Evolutionary conservation across 2,888 invertebrate species (phyloP).

Genomic region (Nineta flava): DNA sequence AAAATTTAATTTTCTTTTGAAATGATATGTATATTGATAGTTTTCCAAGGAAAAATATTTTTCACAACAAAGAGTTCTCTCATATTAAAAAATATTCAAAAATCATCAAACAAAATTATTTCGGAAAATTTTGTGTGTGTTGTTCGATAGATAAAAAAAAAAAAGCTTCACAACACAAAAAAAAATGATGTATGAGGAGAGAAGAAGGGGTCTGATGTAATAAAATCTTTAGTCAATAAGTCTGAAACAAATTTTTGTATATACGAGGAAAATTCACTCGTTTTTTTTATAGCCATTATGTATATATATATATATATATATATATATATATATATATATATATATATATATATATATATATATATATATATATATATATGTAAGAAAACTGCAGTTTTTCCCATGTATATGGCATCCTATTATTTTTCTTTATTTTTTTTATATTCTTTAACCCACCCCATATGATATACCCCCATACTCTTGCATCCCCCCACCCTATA

Average conservation of each 20-base stretch:
- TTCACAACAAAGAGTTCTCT: neutral
- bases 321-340: neutral
- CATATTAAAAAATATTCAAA: neutral
- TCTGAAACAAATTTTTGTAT: neutral
- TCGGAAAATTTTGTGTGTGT: too few species aligned
- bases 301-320: neutral
- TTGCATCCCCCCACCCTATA: neutral
- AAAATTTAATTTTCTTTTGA: too few species aligned
- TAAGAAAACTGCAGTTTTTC: slow-evolving; percentile 4
- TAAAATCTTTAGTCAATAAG: neutral
- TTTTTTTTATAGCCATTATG: neutral
- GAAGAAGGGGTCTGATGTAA: neutral
- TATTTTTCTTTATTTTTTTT: slow-evolving; percentile 3
- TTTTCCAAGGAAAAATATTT: neutral
- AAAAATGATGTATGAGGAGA: neutral
- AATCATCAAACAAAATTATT: neutral
- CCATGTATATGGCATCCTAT: slow-evolving; percentile 4
- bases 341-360: neutral
- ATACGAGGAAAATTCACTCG: neutral
- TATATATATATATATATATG: slow-evolving; percentile 1
- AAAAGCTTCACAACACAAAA: too few species aligned
- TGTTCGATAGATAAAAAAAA: too few species aligned
- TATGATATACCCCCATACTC: too few species aligned
- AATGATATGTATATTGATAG: neutral
- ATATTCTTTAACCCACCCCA: neutral